Conservation (phyloP, 2,797 vertebrate genomes). For the Lacerta viridis region DNA sequence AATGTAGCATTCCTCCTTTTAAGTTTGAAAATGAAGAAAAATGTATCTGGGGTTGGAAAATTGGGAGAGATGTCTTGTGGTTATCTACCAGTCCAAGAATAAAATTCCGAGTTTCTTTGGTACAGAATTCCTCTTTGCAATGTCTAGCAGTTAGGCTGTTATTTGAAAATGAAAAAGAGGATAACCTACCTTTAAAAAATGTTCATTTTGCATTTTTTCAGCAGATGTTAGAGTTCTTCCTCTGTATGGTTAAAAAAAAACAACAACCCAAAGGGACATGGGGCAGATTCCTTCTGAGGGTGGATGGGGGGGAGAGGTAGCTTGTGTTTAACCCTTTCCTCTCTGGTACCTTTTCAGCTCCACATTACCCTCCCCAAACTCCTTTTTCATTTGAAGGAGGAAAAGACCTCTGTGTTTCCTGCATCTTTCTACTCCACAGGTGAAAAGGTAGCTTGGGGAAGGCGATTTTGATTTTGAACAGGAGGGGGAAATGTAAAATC, state of each 20-base stretch:
- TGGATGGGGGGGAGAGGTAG: no score
- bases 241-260: background rate
- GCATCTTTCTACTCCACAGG: no score
- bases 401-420: no score
- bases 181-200: slow-evolving; percentile 15
- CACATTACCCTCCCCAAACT: no score
- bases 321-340: no score
- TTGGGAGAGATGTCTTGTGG: slow-evolving; percentile 81
- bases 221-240: no score
- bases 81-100: slow-evolving; percentile 81
- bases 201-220: background rate
- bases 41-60: slow-evolving; percentile 83
- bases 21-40: slow-evolving; percentile 83
- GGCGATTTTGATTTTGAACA: no score
- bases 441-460: no score
- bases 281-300: no score
- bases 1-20: slow-evolving; percentile 83
- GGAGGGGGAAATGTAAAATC: no score
- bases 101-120: slow-evolving; percentile 79
- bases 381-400: no score
- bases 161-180: slow-evolving; percentile 49
- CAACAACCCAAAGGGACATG: background rate
- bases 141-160: slow-evolving; percentile 61
- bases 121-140: slow-evolving; percentile 61
- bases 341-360: no score